phyloP scores from a whole-genome alignment of 2,888 invertebrate species.

The Chymomyza caudatula region DNA sequence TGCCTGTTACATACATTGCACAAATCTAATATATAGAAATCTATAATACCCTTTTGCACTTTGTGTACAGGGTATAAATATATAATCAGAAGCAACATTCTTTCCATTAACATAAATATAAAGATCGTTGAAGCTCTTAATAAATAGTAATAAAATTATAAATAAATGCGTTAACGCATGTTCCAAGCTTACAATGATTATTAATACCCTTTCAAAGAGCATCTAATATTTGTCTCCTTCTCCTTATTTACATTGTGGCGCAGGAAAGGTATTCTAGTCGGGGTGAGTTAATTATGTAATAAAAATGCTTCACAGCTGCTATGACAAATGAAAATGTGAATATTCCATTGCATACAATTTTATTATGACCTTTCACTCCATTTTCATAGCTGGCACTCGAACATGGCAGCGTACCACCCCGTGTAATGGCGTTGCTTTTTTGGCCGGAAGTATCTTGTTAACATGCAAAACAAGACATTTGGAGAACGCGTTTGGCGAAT shows the following conservation, averaged over 20 bases:
- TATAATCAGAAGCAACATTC: too few relatives aligned
- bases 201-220: too few relatives aligned
- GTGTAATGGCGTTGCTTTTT: constrained; percentile 45
- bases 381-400: constrained; percentile 32
- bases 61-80: too few relatives aligned
- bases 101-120: too few relatives aligned
- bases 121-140: too few relatives aligned
- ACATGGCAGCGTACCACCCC: constrained; percentile 32
- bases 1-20: too few relatives aligned
- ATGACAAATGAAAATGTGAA: constrained; percentile 60
- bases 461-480: constrained; percentile 74
- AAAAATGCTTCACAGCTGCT: constrained; percentile 50
- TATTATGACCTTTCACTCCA: constrained; percentile 30
- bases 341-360: constrained; percentile 10
- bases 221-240: too few relatives aligned
- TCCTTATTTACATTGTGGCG: neutral
- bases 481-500: constrained; percentile 13
- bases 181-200: too few relatives aligned
- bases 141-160: too few relatives aligned
- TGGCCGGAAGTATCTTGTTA: constrained; percentile 73
- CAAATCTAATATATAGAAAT: too few relatives aligned
- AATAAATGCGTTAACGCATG: too few relatives aligned
- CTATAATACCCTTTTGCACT: too few relatives aligned
- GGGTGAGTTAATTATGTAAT: constrained; percentile 64
- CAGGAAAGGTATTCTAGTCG: neutral